Evolutionary conservation across 2,113 vertebrate genomes (phyloP).

Genomic region (Atherinomorus stipes): DNA sequence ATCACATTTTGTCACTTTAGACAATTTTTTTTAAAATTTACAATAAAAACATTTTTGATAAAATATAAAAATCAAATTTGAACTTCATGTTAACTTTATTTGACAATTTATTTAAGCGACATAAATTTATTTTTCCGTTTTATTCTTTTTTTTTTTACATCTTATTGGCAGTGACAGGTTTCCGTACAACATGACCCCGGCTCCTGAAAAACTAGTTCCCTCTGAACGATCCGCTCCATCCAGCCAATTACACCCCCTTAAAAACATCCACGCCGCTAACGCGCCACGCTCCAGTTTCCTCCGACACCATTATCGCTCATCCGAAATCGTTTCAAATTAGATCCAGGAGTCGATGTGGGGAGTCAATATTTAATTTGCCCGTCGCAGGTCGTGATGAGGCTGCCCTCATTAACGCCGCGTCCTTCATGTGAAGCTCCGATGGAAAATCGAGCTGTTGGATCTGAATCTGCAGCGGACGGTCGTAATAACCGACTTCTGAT

Average conservation of each 20-base stretch:
- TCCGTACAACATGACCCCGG: not conserved
- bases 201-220: too few relatives aligned
- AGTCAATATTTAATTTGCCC: conserved; percentile 90
- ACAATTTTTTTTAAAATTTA: too few relatives aligned
- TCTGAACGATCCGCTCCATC: conserved; percentile 28
- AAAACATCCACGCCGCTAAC: conserved; percentile 70
- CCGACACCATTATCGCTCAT: conserved; percentile 76
- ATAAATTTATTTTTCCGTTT: too few relatives aligned
- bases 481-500: too few relatives aligned
- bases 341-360: conserved; percentile 84
- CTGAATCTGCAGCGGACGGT: too few relatives aligned
- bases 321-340: conserved; percentile 87
- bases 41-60: too few relatives aligned
- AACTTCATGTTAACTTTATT: too few relatives aligned
- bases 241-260: conserved; percentile 71
- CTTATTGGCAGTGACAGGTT: not conserved
- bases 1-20: too few relatives aligned
- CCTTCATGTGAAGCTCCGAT: conserved; percentile 16
- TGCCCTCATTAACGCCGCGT: not conserved
- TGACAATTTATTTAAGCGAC: too few relatives aligned
- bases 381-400: conserved; percentile 79
- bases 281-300: conserved; percentile 33
- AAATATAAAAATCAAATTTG: too few relatives aligned
- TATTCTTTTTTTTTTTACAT: too few relatives aligned
- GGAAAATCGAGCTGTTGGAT: too few relatives aligned